Evolutionary conservation across 2,113 vertebrate species (phyloP), one percentile per base, ranked within the genome.

Genomic region (Origma solitaria): DNA sequence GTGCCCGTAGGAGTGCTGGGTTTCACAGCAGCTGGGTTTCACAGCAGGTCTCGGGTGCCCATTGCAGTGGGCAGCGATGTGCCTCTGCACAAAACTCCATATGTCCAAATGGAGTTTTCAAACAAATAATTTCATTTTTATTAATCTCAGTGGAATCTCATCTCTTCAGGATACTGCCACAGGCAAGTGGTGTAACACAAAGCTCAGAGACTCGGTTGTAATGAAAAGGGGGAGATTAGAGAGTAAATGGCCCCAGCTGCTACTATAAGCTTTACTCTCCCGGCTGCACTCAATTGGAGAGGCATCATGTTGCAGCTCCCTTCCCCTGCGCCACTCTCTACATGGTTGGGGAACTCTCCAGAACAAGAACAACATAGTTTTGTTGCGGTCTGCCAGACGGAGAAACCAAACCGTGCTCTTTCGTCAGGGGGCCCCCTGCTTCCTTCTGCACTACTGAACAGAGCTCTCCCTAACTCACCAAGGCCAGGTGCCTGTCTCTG

Each of bases 291-390:
- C 16, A 4, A 49, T 73, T 87, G 60, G 66, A 96, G 85, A 96
- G 90, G 92, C 92, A 92, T 89, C 72, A 30, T 73, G 42, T 94
- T 96, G 82, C 90, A 91, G 82, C 61, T 97, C 69, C 69, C 75
- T 94, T 89, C 84, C 69, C 57, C 38, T 60, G 57, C 80, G 88
- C 54, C 38, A 24, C 80, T 85, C 49, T 88, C 38, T n/a, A 18
- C 24, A 15, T 23, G 45, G 20, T 6, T 64, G 66, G 80, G 76
- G 85, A 86, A 61, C 77, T 95, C 82, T 96, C 73, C 79, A 88
- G 91, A 95, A 86, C 53, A 19, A 93, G 82, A 95, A 69, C 49
- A 68, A 27, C 44, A 25, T 35, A 9, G 18, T 84, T 92, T 88
- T 9, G 5, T 57, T 82, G 45, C 68, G 1, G 18, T 44, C 75